Evolutionary conservation across 2,113 vertebrate genomes (phyloP).

Genomic region (Nansenia antarctica): DNA sequence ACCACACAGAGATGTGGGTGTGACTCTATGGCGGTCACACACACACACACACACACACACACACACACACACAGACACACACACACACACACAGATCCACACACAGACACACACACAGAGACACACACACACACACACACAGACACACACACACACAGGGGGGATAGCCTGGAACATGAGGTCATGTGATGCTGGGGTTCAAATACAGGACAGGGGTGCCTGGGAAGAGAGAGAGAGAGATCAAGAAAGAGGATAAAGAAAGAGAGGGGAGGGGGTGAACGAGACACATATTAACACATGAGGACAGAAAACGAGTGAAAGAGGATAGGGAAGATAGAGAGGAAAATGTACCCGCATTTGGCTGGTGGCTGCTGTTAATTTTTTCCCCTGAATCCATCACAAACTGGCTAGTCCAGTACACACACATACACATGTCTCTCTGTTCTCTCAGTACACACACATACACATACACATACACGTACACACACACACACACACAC

Average conservation of each 20-base stretch:
- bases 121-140: background rate
- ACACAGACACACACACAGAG: slow-evolving; percentile 9
- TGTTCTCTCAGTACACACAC: background rate
- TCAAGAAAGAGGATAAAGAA: background rate
- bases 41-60: no score
- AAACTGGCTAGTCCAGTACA: background rate
- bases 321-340: background rate
- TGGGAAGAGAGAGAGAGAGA: background rate
- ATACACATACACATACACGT: background rate
- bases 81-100: slow-evolving; percentile 22
- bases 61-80: no score
- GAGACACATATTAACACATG: background rate
- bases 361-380: no score
- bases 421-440: background rate
- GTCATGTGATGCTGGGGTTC: slow-evolving; percentile 52
- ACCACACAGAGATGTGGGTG: slow-evolving; percentile 26
- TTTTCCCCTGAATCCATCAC: no score
- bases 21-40: no score
- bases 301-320: background rate
- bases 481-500: background rate
- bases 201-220: slow-evolving; percentile 34
- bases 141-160: slow-evolving; percentile 23
- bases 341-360: no score
- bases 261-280: background rate
- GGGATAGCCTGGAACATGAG: slow-evolving; percentile 39